These are phyloP conservation scores for Urocitellus parryii DNA, from an alignment of 2,113 vertebrate species.

Conservation along the genomic window DNA sequence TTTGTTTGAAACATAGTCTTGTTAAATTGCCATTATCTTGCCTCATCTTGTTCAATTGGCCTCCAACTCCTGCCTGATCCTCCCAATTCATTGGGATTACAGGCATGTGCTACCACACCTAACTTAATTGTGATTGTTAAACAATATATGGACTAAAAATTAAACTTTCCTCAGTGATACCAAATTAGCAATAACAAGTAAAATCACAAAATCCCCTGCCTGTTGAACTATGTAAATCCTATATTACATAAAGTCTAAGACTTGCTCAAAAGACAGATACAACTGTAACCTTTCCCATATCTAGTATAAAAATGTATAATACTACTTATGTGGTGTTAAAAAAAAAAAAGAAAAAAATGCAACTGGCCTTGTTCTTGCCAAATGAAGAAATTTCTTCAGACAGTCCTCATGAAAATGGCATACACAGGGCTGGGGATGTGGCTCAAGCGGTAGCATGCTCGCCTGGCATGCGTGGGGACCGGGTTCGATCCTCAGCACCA, in stretches of 20 bases:
- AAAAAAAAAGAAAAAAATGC: neutral
- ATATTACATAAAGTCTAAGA: neutral
- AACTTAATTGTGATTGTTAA: constrained; percentile 25
- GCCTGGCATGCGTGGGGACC: too few relatives aligned
- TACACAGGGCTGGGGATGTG: too few relatives aligned
- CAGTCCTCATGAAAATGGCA: neutral
- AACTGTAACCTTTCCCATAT: neutral
- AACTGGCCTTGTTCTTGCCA: neutral
- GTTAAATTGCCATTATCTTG: too few relatives aligned
- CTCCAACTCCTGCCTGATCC: too few relatives aligned
- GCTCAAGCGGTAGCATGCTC: too few relatives aligned
- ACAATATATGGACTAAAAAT: neutral
- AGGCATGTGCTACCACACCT: too few relatives aligned
- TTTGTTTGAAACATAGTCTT: too few relatives aligned
- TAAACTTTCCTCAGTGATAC: neutral
- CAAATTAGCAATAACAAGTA: neutral
- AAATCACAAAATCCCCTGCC: neutral
- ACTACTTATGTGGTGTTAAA: neutral
- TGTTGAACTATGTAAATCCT: neutral
- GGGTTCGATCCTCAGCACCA: too few relatives aligned
- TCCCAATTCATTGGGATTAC: too few relatives aligned
- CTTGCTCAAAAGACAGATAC: neutral
- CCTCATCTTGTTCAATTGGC: too few relatives aligned
- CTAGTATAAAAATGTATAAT: neutral
- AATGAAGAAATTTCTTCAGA: constrained; percentile 11